Evolutionary conservation across 2,888 invertebrate species (phyloP), one percentile per base, ranked within the genome.

Genomic region (Biston stratarius): DNA sequence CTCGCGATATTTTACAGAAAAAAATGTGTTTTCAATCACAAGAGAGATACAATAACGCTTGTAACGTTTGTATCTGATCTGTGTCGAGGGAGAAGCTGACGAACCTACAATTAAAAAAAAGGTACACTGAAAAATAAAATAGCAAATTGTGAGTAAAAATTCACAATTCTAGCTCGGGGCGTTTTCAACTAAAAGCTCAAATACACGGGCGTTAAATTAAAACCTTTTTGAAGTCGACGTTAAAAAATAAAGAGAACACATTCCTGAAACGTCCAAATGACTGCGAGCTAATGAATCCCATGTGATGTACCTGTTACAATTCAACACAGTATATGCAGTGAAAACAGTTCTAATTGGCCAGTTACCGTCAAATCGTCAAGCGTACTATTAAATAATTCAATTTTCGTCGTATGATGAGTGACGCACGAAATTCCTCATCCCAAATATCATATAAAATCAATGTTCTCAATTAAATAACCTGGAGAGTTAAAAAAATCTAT

Each of bases 251-350:
- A 73, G 61, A 55, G 62, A 53, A 40, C 61, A 66, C 68, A 69
- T 73, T 67, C 66, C 70, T 65, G 64, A 67, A 67, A 10, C 61
- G 66, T 62, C 42, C 71, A 69, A 73, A 73, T 73, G 73, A 73
- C 71, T 73, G 64, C 49, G 6, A 52, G 56, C 64, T 73, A 73
- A 73, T 73, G 73, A 73, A 73, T 73, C 71, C 71, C 71, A 45
- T 61, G 71, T 44, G 71, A 66, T 58, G 36, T 67, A 67, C 65
- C 62, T 64, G 63, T 48, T 69, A 64, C 64, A 60, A 40, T 59
- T 52, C 53, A 56, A 6, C 64, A 62, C 36, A 70, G 70, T 45
- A 49, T 6, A 63, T 14, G 5, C 63, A 64, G 63, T 48, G 53
- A 24, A 10, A 11, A 10, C 6, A 48, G 0, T 33, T 11, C 38